Base-by-base conservation (phyloP, 2,797 vertebrate species). In the Xenopus petersii region DNA sequence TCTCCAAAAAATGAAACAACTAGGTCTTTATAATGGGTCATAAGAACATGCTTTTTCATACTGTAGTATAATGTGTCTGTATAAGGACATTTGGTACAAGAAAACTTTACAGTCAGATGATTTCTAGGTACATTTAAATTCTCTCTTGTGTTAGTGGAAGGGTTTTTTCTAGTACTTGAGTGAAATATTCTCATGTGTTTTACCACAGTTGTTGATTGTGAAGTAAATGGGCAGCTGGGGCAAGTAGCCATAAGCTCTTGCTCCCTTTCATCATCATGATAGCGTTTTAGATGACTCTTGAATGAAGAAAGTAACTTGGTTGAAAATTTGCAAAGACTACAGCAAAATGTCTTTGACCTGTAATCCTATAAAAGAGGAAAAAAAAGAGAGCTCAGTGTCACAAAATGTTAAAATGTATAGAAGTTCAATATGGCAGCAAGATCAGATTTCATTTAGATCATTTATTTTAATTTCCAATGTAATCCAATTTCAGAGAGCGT, bases 31-130 rank as follows among this genome's bases (percentile, higher is more conserved):
- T 96, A 91, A 84, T 99, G 98, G 79, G 91, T 94, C 47, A 97
- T 86, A 70, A 99, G 93, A 74, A 98, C 91, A 47, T 99, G 98
- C 84, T 97, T 98, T 90, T 98, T 98, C 83, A 98, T 94, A 21
- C 89, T 92, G 75, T 97, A 98, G 84, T 98, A 90, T 7, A 96
- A 81, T 0, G 93, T 93, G 71, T 92, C 92, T 11, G 94, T 94
- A 69, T 92, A 95, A 26, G 90, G 91, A 81, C 97, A 99, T 80
- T 89, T 94, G 42, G 92, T 86, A 84, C 97, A 99, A 0, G 93
- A 92, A 75, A 97, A 98, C 55, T 91, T 89, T 73, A 91, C 84
- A 16, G 86, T 81, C 24, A 60, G 58, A 26, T 60, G 58, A 12
- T 91, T 90, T 30, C 68, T 88, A 58, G 54, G 12, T 5, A 60